Conservation (phyloP, 2,888 invertebrate genomes). For the Emesis russula region DNA sequence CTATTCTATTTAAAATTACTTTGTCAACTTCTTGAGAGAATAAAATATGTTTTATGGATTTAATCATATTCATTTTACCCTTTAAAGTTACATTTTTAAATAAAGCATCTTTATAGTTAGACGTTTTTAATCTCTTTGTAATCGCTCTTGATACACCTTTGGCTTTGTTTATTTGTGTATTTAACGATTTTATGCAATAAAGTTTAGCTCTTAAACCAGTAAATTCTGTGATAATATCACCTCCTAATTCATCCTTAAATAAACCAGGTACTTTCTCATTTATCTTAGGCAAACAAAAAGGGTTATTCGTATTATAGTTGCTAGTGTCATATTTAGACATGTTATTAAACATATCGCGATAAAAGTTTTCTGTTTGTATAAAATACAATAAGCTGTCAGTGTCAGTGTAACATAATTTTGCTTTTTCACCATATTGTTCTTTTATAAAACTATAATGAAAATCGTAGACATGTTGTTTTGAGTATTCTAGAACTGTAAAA, state of each 20-base stretch:
- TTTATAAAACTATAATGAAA: constrained; percentile 50
- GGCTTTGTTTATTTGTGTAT: constrained; percentile 26
- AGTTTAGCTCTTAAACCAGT: constrained; percentile 29
- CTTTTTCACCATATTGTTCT: constrained; percentile 6
- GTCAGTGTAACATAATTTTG: constrained; percentile 54
- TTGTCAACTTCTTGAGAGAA: too few species aligned
- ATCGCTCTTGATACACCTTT: constrained; percentile 19
- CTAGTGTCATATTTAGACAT: constrained; percentile 7
- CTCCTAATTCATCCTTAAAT: constrained; percentile 44
- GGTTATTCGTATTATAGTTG: constrained; percentile 31
- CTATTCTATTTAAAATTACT: too few species aligned
- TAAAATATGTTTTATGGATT: neutral
- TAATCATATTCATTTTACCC: neutral
- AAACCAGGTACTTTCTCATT: constrained; percentile 26
- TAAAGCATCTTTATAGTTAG: neutral
- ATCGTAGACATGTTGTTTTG: constrained; percentile 67
- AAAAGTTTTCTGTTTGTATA: constrained; percentile 41
- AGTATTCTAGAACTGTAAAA: constrained; percentile 44
- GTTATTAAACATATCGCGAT: constrained; percentile 32
- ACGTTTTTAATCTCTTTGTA: neutral
- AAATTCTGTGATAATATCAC: constrained; percentile 35
- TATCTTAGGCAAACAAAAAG: constrained; percentile 28
- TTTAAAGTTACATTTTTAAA: neutral
- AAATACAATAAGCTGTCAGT: constrained; percentile 55
- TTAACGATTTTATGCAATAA: constrained; percentile 22